Base-by-base conservation (phyloP, 2,113 vertebrate species). In the Hylia prasina region DNA sequence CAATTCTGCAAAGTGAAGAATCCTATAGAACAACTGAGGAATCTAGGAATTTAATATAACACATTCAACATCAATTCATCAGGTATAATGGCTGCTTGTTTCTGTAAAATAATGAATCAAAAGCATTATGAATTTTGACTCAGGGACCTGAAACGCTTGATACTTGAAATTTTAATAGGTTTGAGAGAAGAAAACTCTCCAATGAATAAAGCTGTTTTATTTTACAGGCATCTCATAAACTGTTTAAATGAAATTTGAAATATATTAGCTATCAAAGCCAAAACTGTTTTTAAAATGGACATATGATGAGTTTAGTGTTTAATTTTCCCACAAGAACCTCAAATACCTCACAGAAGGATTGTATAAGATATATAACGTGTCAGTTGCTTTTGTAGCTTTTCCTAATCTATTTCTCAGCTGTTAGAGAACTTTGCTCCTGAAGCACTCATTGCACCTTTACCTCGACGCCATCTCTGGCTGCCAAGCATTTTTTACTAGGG, bases 101-200 rank as follows among this genome's bases (percentile, higher is more conserved):
- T 87, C 89, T 90, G 58, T 76, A 89, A 96, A 94, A 93, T 69
- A 85, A 81, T 31, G 15, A 93, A 72, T 85, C 73, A 73, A 68
- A 93, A 91, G 48, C 10, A 13, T 93, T 85, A 90, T 50, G 42
- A 90, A 82, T 88, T 95, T 85, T 86, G 53, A 42, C 77, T 85
- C 37, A 45, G 89, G 73, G 87, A 89, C 22, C 70, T 37, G 15
- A 60, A 87, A 94, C 27, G 4, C 54, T 80, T 86, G 66, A 72
- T 72, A 84, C 21, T 76, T 85, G n/a, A 91, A 93, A 93, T 95
- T 89, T 72, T 93, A 94, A 76, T 91, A 90, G 73, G 13, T 63
- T 87, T 57, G 40, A 70, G 57, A 76, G 30, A 79, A 71, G 73
- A 93, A 69, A 89, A 93, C 6, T 79, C 91, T 91, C 78, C 39